phyloP scores from a whole-genome alignment of 2,113 vertebrate species.

The Melierax canorus region DNA sequence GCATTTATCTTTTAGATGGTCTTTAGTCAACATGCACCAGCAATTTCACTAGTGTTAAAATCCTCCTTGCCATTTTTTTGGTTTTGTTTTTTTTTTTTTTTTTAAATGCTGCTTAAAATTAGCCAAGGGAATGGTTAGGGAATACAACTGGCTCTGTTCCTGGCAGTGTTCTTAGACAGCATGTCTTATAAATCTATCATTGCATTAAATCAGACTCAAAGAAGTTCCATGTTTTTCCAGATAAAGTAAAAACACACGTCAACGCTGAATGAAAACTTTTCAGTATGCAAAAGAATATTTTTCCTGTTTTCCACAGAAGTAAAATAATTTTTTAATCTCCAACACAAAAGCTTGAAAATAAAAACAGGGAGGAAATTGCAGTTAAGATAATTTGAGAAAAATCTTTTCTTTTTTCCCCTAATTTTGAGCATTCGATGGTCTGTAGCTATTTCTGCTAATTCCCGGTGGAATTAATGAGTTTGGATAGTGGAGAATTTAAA shows the following conservation, averaged over 20 bases:
- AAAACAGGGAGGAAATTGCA: background rate
- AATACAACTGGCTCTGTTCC: background rate
- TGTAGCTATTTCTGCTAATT: background rate
- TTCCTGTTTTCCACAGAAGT: background rate
- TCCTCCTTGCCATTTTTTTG: background rate
- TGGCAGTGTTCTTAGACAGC: background rate
- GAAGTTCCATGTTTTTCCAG: background rate
- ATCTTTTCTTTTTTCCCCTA: background rate
- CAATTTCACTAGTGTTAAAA: background rate
- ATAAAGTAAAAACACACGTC: background rate
- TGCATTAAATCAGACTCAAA: background rate
- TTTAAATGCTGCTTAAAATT: background rate
- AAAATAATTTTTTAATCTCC: background rate
- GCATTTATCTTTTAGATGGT: background rate
- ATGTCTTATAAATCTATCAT: background rate
- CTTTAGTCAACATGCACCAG: background rate
- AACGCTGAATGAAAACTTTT: background rate
- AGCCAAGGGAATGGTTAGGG: background rate
- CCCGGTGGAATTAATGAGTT: background rate
- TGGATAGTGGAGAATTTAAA: background rate
- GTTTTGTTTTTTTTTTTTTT: background rate
- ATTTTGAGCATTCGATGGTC: background rate
- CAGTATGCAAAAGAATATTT: background rate
- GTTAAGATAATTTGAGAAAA: background rate
- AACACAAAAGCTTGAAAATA: background rate